Evolutionary conservation across 2,113 vertebrate species (phyloP), one percentile per base, ranked within the genome.

Genomic region (Amphilophus citrinellus): DNA sequence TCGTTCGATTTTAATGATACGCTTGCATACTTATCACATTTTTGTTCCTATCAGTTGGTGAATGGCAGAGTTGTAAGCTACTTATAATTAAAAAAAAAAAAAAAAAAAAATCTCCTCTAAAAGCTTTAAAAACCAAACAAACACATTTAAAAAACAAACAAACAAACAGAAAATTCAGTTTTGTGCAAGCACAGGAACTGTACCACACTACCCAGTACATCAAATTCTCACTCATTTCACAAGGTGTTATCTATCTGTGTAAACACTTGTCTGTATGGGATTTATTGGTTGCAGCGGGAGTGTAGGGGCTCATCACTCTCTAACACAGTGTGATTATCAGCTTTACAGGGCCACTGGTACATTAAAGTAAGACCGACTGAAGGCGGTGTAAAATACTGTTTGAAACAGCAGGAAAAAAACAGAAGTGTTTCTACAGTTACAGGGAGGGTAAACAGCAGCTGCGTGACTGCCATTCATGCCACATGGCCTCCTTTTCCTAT

Each of bases 231-330:
- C 68, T 59, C 80, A 9, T 77, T 88, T 76, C 82, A 84, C 83
- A 59, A 37, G 77, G 81, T 82, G 68, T 82, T 86, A 88, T 89
- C 82, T 83, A 27, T 84, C 68, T 84, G 84, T 65, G 76, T 87
- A 91, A 91, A 92, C 89, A 85, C 84, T 89, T 86, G 85, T 88
- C 89, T 89, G 83, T 77, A 83, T 85, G 86, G 79, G 89, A 91
- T 91, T 93, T 91, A 94, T 84, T 87, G 91, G 87, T 89, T 91
- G 80, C 89, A 89, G 77, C n/a, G n/a, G 84, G 91, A 90, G 77
- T 83, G 83, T 61, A 76, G 90, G 84, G 83, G 88, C 90, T 85
- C 90, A 90, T 92, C 87, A 86, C 68, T 83, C 79, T 89, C n/a
- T 77, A 77, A 78, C 88, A 87, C 62, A 58, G 56, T 75, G 75